phyloP scores from a whole-genome alignment of 1,140 invertebrate species.

The Drosophila carrolli region DNA sequence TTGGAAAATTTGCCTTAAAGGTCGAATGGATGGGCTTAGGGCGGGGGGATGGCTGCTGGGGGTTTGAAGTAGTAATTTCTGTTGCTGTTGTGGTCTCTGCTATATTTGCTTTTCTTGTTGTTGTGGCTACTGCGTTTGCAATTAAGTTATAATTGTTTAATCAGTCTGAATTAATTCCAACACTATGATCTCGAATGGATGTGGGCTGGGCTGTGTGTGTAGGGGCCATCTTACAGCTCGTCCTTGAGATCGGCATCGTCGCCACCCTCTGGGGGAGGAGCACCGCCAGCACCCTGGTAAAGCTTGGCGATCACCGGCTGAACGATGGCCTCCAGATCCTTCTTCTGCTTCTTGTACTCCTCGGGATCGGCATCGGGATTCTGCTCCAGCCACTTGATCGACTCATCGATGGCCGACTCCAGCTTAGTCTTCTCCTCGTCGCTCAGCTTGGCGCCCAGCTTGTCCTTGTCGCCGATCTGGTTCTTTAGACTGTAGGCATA shows the following conservation, averaged over 20 bases:
- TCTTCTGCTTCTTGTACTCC: slow-evolving; percentile 98
- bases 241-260: slow-evolving; percentile 92
- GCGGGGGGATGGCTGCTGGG: slow-evolving; percentile 20
- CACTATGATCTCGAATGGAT: slow-evolving; percentile 59
- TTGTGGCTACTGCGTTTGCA: slow-evolving; percentile 27
- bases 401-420: slow-evolving; percentile 97
- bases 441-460: slow-evolving; percentile 95
- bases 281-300: slow-evolving; percentile 92
- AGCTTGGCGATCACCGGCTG: slow-evolving; percentile 99
- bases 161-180: slow-evolving; percentile 74
- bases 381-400: slow-evolving; percentile 99
- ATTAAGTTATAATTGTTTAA: slow-evolving; percentile 60
- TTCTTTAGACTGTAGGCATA: slow-evolving; percentile 99
- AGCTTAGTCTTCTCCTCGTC: slow-evolving; percentile 98
- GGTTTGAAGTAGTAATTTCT: slow-evolving; percentile 21
- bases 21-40: slow-evolving; percentile 19
- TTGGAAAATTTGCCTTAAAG: slow-evolving; percentile 28
- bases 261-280: slow-evolving; percentile 87
- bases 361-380: slow-evolving; percentile 97
- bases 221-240: slow-evolving; percentile 89
- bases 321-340: slow-evolving; percentile 97
- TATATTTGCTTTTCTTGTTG: slow-evolving; percentile 30
- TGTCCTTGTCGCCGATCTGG: slow-evolving; percentile 98
- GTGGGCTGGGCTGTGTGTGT: slow-evolving; percentile 5
- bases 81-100: slow-evolving; percentile 22